Base-by-base conservation (phyloP, 2,113 vertebrate genomes). In the Mesoclemmys tuberculata region DNA sequence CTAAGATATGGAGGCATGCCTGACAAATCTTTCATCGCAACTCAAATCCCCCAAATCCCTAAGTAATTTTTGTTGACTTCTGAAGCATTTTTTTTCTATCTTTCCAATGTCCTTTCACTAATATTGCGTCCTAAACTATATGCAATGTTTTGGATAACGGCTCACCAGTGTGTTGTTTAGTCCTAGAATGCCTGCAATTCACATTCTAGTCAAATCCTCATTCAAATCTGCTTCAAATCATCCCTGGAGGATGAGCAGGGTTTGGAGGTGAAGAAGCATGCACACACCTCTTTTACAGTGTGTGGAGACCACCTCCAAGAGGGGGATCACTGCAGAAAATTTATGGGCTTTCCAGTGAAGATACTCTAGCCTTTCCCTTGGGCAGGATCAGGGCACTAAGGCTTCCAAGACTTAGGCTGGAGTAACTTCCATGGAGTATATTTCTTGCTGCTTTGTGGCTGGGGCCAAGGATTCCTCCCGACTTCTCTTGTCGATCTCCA, bases 51-150 rank as follows among this genome's bases (percentile, higher is more conserved):
- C 75, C 12, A 87, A 52, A 82, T 26, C 93, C 55, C 16, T 14
- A 90, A 90, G 4, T 12, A 94, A 48, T 87, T 92, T 95, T 58
- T 91, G 3, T 68, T 88, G n/a, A 85, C 44, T 90, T 83, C 46
- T 92, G 41, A 18, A 44, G 49, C 1, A 41, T 64, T 82, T 95
- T 90, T 90, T 82, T 54, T 38, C 29, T 90, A 16, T 80, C 8
- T 48, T 89, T 78, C 49, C 29, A 90, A 56, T 49, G 38, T 52
- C 8, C 4, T 85, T 94, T 51, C 29, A 38, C 5, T 79, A 38
- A n/a, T 22, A 2, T 38, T 93, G 5, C 49, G 29, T 80, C 61
- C 52, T 81, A 85, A 78, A 11, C 8, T 4, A n/a, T 8, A 26
- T 8, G 7, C 1, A 79, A 0, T 55, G 48, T 64, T 94, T 91